phyloP scores from a whole-genome alignment of 2,888 invertebrate genomes.

The Germaria angustata region DNA sequence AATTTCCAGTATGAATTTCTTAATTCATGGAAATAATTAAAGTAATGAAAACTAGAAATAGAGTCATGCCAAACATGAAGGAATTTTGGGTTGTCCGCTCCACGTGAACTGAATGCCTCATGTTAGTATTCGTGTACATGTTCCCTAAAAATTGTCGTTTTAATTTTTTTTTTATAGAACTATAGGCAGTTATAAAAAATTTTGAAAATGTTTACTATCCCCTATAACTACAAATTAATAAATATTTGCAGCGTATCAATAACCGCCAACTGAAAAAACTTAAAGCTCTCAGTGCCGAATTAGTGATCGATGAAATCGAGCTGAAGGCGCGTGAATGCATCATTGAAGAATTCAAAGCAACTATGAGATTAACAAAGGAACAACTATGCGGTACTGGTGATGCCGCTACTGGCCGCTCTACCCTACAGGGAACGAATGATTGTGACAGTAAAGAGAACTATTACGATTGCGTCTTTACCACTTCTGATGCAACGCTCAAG shows the following conservation, averaged over 20 bases:
- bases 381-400: conserved; percentile 57
- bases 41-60: too few species aligned
- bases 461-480: conserved; percentile 63
- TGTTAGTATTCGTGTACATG: too few species aligned
- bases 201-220: too few species aligned
- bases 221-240: too few species aligned
- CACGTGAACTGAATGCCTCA: too few species aligned
- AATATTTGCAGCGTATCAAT: conserved; percentile 70
- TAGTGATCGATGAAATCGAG: conserved; percentile 77
- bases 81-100: too few species aligned
- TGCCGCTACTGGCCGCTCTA: conserved; percentile 17
- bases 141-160: too few species aligned
- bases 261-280: conserved; percentile 73
- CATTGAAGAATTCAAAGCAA: conserved; percentile 73
- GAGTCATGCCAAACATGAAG: too few species aligned
- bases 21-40: too few species aligned
- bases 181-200: too few species aligned
- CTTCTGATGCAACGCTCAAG: conserved; percentile 25
- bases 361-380: conserved; percentile 67
- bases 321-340: conserved; percentile 74
- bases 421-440: conserved; percentile 30
- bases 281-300: conserved; percentile 76
- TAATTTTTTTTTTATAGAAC: too few species aligned
- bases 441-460: conserved; percentile 65
- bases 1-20: too few species aligned